A percentile compares a stretch with the other conserved stretches of the same genome.
These are phyloP conservation scores for Cancer borealis DNA, from an alignment of 2,888 invertebrate species.

Conservation along the genomic window DNA sequence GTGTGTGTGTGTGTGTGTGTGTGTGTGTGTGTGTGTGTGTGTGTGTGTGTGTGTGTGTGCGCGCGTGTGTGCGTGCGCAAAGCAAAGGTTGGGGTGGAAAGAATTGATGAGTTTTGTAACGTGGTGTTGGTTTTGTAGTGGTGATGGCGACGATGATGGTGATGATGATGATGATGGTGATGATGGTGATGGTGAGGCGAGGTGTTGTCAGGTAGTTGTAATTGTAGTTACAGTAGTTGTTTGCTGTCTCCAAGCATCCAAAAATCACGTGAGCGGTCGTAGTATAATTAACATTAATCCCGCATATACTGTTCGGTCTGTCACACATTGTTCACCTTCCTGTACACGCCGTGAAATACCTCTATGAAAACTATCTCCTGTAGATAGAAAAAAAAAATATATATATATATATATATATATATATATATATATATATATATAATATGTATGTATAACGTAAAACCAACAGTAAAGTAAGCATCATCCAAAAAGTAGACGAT, in stretches of 20 bases:
- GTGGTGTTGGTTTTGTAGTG: not conserved
- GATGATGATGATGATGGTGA: not conserved
- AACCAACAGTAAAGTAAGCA: not conserved
- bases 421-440: too few species aligned
- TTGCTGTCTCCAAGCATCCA: not conserved
- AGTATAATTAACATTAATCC: not conserved
- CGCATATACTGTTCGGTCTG: too few species aligned
- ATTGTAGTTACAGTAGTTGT: not conserved
- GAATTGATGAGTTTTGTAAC: not conserved
- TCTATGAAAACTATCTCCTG: not conserved
- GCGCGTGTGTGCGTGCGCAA: not conserved
- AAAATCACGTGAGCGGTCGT: not conserved
- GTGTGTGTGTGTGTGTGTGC: not conserved
- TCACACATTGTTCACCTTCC: not conserved
- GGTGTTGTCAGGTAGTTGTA: not conserved
- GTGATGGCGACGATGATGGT: not conserved
- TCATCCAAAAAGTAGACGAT: too few species aligned
- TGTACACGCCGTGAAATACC: not conserved
- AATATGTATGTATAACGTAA: not conserved
- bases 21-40: constrained; percentile 36
- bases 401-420: too few species aligned
- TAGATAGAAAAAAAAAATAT: not conserved
- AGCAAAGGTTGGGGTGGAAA: too few species aligned
- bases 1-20: constrained; percentile 33
- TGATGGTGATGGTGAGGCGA: not conserved